Evolutionary conservation across 2,797 vertebrate genomes (phyloP), one percentile per base, ranked within the genome.

Genomic region (Tympanoctomys barrerae): DNA sequence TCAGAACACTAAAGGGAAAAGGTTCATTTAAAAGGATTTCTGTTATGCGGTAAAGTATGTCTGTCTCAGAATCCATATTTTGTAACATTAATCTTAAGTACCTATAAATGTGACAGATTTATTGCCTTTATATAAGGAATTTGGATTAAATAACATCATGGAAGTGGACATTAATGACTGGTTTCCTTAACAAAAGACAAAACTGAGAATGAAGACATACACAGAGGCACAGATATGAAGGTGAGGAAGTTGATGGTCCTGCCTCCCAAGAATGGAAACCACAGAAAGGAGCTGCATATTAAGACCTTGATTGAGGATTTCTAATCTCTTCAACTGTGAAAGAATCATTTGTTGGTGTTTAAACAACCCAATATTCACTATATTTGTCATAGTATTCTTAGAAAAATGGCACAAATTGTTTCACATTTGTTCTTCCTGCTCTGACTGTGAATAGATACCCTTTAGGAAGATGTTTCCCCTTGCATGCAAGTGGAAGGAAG

Each of bases 371-470:
- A 7, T 14, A 4, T 18, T 1, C 24, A 66, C 18, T 49, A 6
- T 33, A 75, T 22, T 78, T 78, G 61, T 64, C 57, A 77, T 3
- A 4, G 13, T 12, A 71, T 57, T 28, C 46, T 31, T 89, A 52
- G 82, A 54, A 86, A 91, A 49, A 21, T 12, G 85, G 59, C 7
- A 26, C 2, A 42, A 49, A 78, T 7, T 33, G 31, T 73, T 68
- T 54, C n/a, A 89, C 36, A 24, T 87, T 92, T 57, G 61, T 82
- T 46, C 77, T 90, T 75, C 42, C 68, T 89, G 22, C 5, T 89
- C 39, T 91, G 54, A 93, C 81, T 71, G 64, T 64, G 16, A 57
- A 89, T 54, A 93, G 39, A n/a, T 1, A 93, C 81, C 31, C 46
- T 79, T 87, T 75, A 14, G 75, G 70, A 68, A 77, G 39, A 57